These are phyloP conservation scores for Rhinolophus ferrumequinum DNA, from an alignment of 2,113 vertebrate genomes.

Conservation along the genomic window DNA sequence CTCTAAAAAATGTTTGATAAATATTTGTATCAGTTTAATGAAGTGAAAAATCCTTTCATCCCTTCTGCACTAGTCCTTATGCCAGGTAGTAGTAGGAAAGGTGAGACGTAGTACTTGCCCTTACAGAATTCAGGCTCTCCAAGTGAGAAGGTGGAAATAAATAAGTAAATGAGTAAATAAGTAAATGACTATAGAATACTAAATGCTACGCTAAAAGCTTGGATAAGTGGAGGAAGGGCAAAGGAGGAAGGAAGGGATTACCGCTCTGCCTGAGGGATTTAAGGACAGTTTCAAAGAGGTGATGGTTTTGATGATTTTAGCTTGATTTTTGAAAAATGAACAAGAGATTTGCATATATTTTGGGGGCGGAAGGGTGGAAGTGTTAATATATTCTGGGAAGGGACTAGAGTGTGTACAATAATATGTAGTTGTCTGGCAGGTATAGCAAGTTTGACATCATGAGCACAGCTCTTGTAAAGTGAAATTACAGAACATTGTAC, in stretches of 20 bases:
- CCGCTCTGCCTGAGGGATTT: background rate
- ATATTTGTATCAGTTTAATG: slow-evolving; percentile 30
- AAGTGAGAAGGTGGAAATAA: background rate
- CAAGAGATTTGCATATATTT: background rate
- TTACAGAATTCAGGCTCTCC: background rate
- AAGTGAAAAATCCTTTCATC: background rate
- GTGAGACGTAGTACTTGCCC: background rate
- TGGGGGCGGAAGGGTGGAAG: background rate
- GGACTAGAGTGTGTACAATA: background rate
- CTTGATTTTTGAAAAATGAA: background rate
- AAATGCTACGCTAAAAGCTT: background rate
- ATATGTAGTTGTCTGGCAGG: background rate
- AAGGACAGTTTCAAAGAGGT: background rate
- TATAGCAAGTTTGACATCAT: background rate
- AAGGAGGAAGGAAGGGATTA: background rate
- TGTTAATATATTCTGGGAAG: background rate
- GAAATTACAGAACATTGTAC: background rate
- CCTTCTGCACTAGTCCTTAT: background rate
- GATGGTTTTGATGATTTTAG: background rate
- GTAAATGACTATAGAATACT: background rate
- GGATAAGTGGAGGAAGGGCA: background rate
- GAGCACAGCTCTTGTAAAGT: background rate
- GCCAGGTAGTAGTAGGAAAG: background rate
- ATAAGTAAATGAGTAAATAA: background rate
- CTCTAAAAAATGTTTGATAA: background rate